phyloP scores from a whole-genome alignment of 2,113 vertebrate species.

The Lamprologus tigripictilis region DNA sequence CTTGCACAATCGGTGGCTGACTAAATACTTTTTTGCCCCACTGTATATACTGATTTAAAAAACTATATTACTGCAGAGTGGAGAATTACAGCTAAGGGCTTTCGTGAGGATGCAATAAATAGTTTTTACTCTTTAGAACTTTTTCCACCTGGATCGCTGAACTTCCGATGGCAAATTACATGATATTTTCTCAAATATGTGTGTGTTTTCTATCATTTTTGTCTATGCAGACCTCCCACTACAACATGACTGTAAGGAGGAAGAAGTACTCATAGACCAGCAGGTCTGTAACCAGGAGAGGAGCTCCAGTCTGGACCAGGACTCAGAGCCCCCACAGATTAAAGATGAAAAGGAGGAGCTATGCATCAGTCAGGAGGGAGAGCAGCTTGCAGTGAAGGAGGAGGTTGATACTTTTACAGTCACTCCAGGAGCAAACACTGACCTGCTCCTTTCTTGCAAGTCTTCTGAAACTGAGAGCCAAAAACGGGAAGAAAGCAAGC shows the following conservation, averaged over 20 bases:
- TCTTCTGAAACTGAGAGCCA: neutral
- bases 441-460: neutral
- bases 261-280: neutral
- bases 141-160: neutral
- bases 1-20: too few species aligned
- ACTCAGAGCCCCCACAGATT: neutral
- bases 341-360: neutral
- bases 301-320: neutral
- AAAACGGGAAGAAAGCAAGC: neutral
- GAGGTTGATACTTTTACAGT: neutral
- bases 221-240: neutral
- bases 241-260: neutral
- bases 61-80: neutral
- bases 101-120: neutral
- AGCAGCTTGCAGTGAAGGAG: neutral
- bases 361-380: neutral
- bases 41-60: neutral
- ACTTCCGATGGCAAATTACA: fast-evolving
- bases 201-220: neutral
- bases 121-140: neutral
- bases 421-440: neutral
- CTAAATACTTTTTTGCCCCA: too few species aligned
- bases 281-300: neutral
- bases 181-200: neutral
- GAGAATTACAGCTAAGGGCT: neutral